Evolutionary conservation across 1,140 invertebrate species (phyloP), one percentile per base, ranked within the genome.

Genomic region (Calliopsis andreniformis): DNA sequence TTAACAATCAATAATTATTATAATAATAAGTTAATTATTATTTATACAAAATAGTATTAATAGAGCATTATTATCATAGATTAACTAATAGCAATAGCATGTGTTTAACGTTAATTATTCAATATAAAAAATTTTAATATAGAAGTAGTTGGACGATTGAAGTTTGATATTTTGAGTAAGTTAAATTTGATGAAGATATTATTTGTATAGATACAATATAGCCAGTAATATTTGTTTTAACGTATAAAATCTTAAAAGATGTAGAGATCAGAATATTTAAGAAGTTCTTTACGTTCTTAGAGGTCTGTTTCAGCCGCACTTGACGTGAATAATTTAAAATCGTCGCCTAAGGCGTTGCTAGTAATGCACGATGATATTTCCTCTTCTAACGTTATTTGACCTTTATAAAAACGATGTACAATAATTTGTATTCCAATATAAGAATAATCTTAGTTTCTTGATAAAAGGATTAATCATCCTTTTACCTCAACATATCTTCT

Each of bases 341-440:
- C 47, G 28, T 32, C 47, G 61, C 35, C 35, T 8, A 2, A 73
- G 71, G 71, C 49, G 51, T 39, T 39, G 6, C 58, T 12, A n/a
- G 32, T 62, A 49, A 55, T 47, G 16, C 20, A 73, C 47, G 4
- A 14, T 32, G 51, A 30, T 56, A 45, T 75, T 58, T 43, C 42
- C 10, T 68, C 32, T 35, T 63, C 63, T 49, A 75, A 58, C 71
- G 71, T 62, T 75, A 76, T 45, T 55, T 68, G 63, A 76, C 53
- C 72, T 68, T 76, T 76, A 58, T 59, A 42, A 59, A 76, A 76
- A 66, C 63, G 43, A 47, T 49, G 49, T 16, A 30, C 43, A 59
- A 59, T 28, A 18, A 51, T 70, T 20, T 14, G 7, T 23, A 32
- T 16, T 56, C 28, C n/a, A 18, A 25, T 53, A 32, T 16, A 43